Conservation (phyloP, 2,797 vertebrate genomes). For the Potorous gilbertii region DNA sequence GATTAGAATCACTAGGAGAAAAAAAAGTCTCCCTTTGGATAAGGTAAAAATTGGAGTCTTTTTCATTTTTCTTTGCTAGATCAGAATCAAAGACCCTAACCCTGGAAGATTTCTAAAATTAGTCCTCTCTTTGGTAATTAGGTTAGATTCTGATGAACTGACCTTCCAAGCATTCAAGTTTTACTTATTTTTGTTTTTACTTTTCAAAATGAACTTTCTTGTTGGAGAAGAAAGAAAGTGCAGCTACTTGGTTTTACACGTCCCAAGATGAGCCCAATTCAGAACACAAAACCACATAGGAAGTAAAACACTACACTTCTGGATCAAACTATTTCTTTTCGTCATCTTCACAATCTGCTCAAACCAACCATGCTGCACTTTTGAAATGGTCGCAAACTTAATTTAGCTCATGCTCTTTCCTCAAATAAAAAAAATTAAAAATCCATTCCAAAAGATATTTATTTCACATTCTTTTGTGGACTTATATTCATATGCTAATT, state of each 20-base stretch:
- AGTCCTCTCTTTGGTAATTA: not conserved
- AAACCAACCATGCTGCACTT: not conserved
- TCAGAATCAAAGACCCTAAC: not conserved
- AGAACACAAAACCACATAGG: not conserved
- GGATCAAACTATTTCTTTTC: not conserved
- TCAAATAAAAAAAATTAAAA: not conserved
- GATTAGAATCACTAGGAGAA: conserved; percentile 14
- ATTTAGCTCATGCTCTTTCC: not conserved
- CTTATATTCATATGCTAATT: not conserved
- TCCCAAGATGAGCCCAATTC: not conserved
- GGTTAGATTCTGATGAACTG: not conserved
- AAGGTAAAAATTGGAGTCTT: conserved; percentile 6
- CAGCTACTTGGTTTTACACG: not conserved
- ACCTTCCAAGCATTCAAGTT: not conserved
- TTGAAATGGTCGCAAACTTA: not conserved
- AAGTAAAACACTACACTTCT: not conserved
- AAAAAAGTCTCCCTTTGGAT: not conserved
- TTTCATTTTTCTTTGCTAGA: conserved; percentile 12
- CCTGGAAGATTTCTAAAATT: conserved; percentile 10
- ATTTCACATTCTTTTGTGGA: not conserved
- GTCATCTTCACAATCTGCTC: not conserved
- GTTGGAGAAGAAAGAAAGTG: not conserved
- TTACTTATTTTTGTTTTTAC: not conserved
- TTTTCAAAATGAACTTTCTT: not conserved
- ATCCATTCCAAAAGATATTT: not conserved